A percentile compares a stretch with the other conserved stretches of the same genome.
phyloP scores from a whole-genome alignment of 2,888 invertebrate species.

The Dynastes maya region DNA sequence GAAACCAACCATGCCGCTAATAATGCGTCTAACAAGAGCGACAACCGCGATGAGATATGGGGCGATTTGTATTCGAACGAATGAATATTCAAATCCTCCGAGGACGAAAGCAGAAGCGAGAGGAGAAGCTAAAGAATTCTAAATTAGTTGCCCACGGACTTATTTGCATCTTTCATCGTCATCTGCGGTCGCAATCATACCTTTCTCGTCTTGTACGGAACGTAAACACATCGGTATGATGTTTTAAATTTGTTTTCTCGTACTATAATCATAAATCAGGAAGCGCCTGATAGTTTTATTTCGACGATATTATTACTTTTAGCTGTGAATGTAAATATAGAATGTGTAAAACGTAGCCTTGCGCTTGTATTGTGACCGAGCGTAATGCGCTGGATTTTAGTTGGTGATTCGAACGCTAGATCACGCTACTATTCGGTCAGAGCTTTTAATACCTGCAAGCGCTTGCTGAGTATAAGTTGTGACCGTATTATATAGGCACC shows the following conservation, averaged over 20 bases:
- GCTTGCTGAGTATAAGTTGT: too few species aligned
- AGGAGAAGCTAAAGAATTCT: not conserved
- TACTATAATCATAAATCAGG: not conserved
- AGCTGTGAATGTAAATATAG: not conserved
- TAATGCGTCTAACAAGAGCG: constrained; percentile 14
- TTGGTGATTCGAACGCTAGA: constrained; percentile 42
- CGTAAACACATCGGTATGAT: not conserved
- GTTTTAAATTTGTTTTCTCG: not conserved
- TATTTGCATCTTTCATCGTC: constrained; percentile 12
- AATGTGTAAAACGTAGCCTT: not conserved
- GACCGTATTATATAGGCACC: too few species aligned
- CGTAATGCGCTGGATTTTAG: not conserved
- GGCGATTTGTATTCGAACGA: constrained; percentile 11
- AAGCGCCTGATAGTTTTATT: not conserved
- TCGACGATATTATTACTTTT: not conserved
- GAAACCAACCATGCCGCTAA: constrained; percentile 6
- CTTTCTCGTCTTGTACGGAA: not conserved
- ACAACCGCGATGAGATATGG: constrained; percentile 20
- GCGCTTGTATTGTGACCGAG: not conserved
- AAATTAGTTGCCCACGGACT: constrained; percentile 15
- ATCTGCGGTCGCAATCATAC: not conserved
- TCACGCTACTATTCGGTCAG: not conserved
- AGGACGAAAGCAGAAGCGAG: not conserved
- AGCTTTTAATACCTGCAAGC: not conserved
- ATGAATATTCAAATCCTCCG: constrained; percentile 33